Base-by-base conservation (phyloP, 2,113 vertebrate species). In the Globicephala melas region DNA sequence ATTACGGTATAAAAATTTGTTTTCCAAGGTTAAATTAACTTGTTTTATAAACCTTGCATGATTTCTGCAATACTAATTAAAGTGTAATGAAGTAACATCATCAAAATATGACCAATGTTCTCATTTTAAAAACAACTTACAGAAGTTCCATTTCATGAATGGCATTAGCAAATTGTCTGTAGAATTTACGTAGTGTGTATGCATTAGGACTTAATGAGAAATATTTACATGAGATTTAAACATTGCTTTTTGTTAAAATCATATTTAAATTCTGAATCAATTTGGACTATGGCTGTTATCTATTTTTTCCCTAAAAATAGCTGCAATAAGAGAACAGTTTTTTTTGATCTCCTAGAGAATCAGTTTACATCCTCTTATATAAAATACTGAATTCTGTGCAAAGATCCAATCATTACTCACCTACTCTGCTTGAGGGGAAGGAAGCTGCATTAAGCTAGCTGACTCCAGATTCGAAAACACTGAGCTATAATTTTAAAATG, bases 1-100 rank as follows among this genome's bases (percentile, higher is more conserved):
- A 18, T 53, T 12, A 80, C 0, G 62, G 9, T 67, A 55, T 36
- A 89, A 70, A 97, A 94, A 67, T 67, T 15, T 96, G 17, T 88
- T 0, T 70, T 36, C 7, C 82, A 74, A 97, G 88, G 95, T 97
- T 97, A 96, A 98, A 73, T 96, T 63, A 70, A 79, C 5, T 97
- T 97, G 23, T 94, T 97, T 95, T 91, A 93, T 81, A 96, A 98
- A 95, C 26, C 31, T 98, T 97, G 82, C 38, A 71, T 91, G 60
- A 62, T 88, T 23, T 89, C 82, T 70, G 47, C 10, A 58, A 96
- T 81, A 50, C 5, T 96, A 97, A 97, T 94, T 77, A 94, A 96
- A 98, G 50, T 26, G 70, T 90, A 95, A 83, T 65, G 73, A 95
- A 93, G 28, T 89, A 91, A 82, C 97, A 10, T 55, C 62, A 91